A percentile compares a stretch with the other conserved stretches of the same genome.
Conservation (phyloP, 2,888 invertebrate genomes). For the Listrodromus nycthemerus region DNA sequence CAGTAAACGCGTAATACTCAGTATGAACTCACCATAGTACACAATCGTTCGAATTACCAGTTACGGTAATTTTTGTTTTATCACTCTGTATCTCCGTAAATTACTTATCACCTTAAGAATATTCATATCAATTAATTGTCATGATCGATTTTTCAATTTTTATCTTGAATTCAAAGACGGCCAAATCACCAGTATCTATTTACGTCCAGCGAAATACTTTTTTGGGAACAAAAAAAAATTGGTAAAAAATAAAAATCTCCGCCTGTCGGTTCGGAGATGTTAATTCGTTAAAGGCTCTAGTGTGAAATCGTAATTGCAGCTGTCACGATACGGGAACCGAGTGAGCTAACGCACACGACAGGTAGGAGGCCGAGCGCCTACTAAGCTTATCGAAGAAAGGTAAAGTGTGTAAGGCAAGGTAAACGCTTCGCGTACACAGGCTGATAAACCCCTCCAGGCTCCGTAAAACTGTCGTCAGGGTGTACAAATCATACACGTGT, state of each 20-base stretch:
- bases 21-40: conserved; percentile 57
- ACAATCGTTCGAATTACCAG: conserved; percentile 42
- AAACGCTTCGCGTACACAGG: conserved; percentile 70
- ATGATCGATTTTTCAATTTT: conserved; percentile 9
- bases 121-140: conserved; percentile 59
- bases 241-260: background rate
- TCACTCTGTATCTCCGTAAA: conserved; percentile 18
- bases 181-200: background rate
- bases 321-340: conserved; percentile 29
- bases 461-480: conserved; percentile 55
- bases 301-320: conserved; percentile 38
- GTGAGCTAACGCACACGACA: conserved; percentile 55
- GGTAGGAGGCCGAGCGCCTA: conserved; percentile 70
- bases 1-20: background rate
- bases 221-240: background rate
- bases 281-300: background rate
- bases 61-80: conserved; percentile 23
- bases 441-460: conserved; percentile 77
- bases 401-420: conserved; percentile 71
- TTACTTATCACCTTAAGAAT: conserved; percentile 17
- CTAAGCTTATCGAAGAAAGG: conserved; percentile 71
- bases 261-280: background rate
- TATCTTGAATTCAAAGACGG: background rate
- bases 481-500: conserved; percentile 38
- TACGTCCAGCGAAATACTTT: background rate